phyloP scores from a whole-genome alignment of 2,113 vertebrate genomes.

The Orycteropus afer region DNA sequence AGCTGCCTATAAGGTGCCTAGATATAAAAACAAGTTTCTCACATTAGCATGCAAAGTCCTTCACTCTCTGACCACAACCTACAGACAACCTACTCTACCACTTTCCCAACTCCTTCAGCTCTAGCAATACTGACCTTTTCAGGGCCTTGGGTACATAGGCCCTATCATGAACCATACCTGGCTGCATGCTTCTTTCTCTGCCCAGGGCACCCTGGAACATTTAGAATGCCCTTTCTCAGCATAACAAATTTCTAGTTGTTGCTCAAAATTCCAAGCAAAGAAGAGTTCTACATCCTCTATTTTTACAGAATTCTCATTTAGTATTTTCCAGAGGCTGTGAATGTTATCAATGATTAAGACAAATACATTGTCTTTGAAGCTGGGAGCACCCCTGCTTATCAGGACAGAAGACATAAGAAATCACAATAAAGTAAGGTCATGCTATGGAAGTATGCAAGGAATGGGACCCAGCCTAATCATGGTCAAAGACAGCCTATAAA shows the following conservation, averaged over 20 bases:
- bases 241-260: not conserved
- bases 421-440: not conserved
- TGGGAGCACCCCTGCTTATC: not conserved
- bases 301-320: constrained; percentile 14
- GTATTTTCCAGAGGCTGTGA: not conserved
- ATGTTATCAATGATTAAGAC: not conserved
- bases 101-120: not conserved
- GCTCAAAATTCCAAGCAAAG: not conserved
- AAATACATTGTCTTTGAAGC: constrained; percentile 1
- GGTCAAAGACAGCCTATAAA: too few relatives aligned
- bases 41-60: not conserved
- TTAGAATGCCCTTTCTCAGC: not conserved
- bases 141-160: not conserved
- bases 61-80: not conserved
- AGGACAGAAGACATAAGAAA: not conserved
- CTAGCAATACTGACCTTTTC: not conserved
- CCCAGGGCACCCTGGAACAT: not conserved
- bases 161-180: not conserved
- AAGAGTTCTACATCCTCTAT: not conserved
- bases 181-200: not conserved
- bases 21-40: not conserved
- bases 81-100: not conserved
- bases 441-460: not conserved
- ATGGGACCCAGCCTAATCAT: not conserved
- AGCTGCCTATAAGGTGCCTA: not conserved